Percentiles rank a stretch among this genome's conserved stretches.
Conservation (phyloP, 2,888 invertebrate genomes). For the Exocentrus adspersus region DNA sequence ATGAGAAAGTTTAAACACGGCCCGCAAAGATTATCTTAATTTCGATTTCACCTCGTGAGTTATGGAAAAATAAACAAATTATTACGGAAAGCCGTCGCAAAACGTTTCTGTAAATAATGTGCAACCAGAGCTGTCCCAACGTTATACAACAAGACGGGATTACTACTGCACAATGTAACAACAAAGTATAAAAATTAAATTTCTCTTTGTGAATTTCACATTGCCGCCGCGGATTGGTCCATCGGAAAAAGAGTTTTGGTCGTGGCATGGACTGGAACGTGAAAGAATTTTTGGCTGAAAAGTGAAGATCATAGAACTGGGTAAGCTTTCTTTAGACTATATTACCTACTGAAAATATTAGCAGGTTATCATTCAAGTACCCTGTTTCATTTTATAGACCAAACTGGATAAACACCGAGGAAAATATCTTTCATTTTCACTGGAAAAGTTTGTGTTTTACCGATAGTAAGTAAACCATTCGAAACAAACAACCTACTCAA, state of each 20-base stretch:
- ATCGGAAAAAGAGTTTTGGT: neutral
- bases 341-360: too few species aligned
- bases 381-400: too few species aligned
- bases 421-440: neutral
- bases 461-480: constrained; percentile 1
- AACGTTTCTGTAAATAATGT: neutral
- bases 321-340: too few species aligned
- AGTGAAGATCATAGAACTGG: too few species aligned
- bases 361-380: too few species aligned
- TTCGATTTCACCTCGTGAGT: constrained; percentile 8
- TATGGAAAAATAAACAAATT: constrained; percentile 7
- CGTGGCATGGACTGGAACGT: too few species aligned
- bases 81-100: neutral
- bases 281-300: too few species aligned
- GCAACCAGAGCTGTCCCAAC: neutral
- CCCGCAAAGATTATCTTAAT: constrained; percentile 5
- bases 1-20: constrained; percentile 4
- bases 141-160: neutral
- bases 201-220: neutral
- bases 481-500: constrained; percentile 22
- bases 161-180: neutral
- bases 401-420: too few species aligned
- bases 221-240: neutral
- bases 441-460: neutral
- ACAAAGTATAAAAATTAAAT: neutral